A percentile compares a stretch with the other conserved stretches of the same genome.
Conservation (phyloP, 2,888 invertebrate species). For the Notocelia uddmanniana region DNA sequence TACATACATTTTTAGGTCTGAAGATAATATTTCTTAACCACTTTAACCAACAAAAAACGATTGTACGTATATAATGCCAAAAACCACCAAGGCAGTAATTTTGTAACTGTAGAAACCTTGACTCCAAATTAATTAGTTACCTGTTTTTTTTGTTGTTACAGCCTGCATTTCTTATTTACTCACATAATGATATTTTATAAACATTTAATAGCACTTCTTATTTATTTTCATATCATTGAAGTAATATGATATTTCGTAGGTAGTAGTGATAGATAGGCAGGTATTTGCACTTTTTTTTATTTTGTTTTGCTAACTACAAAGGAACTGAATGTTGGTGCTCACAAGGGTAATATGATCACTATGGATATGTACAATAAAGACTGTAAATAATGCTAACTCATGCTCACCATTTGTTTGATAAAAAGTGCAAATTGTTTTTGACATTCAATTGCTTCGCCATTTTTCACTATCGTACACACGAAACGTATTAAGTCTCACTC, state of each 20-base stretch:
- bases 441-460: constrained; percentile 68
- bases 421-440: constrained; percentile 61
- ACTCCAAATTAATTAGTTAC: constrained; percentile 12
- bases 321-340: constrained; percentile 9
- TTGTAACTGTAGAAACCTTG: constrained; percentile 32
- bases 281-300: constrained; percentile 15
- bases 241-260: constrained; percentile 15
- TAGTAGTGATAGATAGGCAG: constrained; percentile 27
- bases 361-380: constrained; percentile 23
- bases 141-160: constrained; percentile 28
- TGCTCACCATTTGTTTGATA: constrained; percentile 49
- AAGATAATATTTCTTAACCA: not conserved
- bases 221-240: not conserved
- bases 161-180: constrained; percentile 16
- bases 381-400: constrained; percentile 50
- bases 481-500: constrained; percentile 37
- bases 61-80: not conserved
- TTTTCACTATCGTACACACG: constrained; percentile 59
- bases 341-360: constrained; percentile 16
- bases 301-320: constrained; percentile 23
- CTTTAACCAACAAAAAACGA: not conserved
- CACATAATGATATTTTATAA: not conserved
- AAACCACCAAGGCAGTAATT: constrained; percentile 9
- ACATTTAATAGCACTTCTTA: not conserved
- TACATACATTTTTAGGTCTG: not conserved